Evolutionary conservation across 2,797 vertebrate species (phyloP), one percentile per base, ranked within the genome.

Genomic region (Aplochiton taeniatus): DNA sequence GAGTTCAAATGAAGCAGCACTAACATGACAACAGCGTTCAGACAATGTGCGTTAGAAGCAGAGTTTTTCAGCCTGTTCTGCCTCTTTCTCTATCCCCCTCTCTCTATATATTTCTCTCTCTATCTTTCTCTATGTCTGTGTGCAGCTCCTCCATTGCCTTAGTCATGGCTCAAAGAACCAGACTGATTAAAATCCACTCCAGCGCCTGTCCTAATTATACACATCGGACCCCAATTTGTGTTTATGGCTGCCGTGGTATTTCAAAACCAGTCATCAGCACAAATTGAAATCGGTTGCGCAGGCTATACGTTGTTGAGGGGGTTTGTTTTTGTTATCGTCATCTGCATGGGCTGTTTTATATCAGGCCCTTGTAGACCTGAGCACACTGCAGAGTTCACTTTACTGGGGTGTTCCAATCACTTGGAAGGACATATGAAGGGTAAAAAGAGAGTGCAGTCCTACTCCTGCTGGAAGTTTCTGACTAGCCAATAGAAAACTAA

Each of bases 161-260:
- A 72, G 76, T 76, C 75, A 77, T 45, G 75, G 65, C 73, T 85
- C 69, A 66, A 49, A 66, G 74, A 79, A 51, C 46, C 52, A 10
- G 55, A 51, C 66, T 75, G 68, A 87, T 88, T 84, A 77, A 82
- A 79, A 62, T 75, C 66, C 68, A 76, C 77, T 78, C 72, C 77
- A 83, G 50, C 67, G 73, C 66, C 66, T 77, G 65, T 67, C 75
- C 51, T 81, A 87, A 83, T 87, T 77, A 82, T 20, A 74, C 63
- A 81, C 65, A 67, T 73, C 80, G 74, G 60, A 76, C 73, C 72
- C 78, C 76, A 82, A 79, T 85, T 84, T 87, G 79, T 84, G 81
- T 80, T 78, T 80, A 85, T 83, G 76, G 83, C 75, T 63, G 48
- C 63, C 74, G 76, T 62, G 71, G 81, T 66, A 77, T 84, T 81